Conservation (phyloP, 92 coral and sea anemone species). For the Desmophyllum pertusum region DNA sequence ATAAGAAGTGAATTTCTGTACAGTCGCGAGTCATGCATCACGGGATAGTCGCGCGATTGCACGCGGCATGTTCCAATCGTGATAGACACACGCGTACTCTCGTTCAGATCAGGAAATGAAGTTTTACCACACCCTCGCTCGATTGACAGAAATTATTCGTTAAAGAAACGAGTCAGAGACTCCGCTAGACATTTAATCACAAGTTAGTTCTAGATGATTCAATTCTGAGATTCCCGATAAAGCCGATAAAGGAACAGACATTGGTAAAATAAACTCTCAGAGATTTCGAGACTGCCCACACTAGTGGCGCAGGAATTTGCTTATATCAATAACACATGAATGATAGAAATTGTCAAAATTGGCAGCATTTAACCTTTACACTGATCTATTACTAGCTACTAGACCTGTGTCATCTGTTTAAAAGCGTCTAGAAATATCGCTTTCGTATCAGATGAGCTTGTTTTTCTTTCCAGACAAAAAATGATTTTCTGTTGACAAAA, state of each 20-base stretch:
- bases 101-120: too few species aligned
- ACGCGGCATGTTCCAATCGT: not conserved
- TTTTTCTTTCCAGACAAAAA: not conserved
- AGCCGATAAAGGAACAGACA: constrained; percentile 1
- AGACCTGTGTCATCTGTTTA: not conserved
- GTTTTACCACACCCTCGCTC: not conserved
- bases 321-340: not conserved
- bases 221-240: not conserved
- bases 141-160: not conserved
- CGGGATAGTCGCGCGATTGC: not conserved
- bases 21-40: too few species aligned
- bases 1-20: too few species aligned
- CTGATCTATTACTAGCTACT: not conserved
- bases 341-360: not conserved
- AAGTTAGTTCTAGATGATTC: not conserved
- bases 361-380: constrained; percentile 15
- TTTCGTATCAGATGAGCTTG: not conserved
- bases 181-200: not conserved
- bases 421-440: not conserved
- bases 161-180: not conserved
- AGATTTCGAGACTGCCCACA: too few species aligned
- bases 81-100: not conserved
- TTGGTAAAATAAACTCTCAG: not conserved
- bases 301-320: not conserved
- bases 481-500: not conserved